Percentiles rank a stretch among this genome's conserved stretches.
phyloP scores from a whole-genome alignment of 2,888 invertebrate species.

The Philhelius pedissequus region DNA sequence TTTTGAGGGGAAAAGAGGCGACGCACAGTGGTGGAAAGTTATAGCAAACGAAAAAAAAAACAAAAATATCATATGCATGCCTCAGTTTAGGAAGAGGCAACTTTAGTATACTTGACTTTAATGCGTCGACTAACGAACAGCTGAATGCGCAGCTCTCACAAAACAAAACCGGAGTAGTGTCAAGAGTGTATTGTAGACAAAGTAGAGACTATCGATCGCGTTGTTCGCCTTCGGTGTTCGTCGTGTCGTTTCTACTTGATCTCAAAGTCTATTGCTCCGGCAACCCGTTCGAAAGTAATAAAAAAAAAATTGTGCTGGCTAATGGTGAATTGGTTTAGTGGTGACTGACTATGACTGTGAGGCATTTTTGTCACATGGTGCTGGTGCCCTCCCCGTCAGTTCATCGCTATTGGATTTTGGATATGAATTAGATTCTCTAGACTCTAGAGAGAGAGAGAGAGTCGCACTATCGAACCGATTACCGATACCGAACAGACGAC shows the following conservation, averaged over 20 bases:
- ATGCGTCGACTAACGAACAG: slow-evolving; percentile 13
- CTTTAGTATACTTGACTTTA: not conserved
- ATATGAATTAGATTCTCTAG: not conserved
- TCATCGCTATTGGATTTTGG: slow-evolving; percentile 2
- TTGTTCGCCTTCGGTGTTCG: too few relatives aligned
- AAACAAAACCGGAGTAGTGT: slow-evolving; percentile 8
- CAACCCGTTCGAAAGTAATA: slow-evolving; percentile 17
- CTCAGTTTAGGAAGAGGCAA: not conserved
- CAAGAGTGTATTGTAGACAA: slow-evolving; percentile 1
- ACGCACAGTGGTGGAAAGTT: not conserved
- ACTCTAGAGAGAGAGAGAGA: not conserved
- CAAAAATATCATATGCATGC: not conserved
- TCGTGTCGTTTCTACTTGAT: not conserved
- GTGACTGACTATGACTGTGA: not conserved
- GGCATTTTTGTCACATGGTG: slow-evolving; percentile 21
- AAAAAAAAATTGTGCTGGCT: not conserved
- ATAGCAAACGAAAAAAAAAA: not conserved
- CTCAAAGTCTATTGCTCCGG: not conserved
- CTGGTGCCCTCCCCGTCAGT: not conserved
- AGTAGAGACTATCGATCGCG: not conserved
- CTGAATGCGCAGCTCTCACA: slow-evolving; percentile 15
- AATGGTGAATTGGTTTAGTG: not conserved
- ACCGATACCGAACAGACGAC: not conserved
- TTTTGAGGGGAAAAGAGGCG: not conserved
- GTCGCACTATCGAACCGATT: not conserved